Evolutionary conservation across 1,140 invertebrate genomes (phyloP), one percentile per base, ranked within the genome.

Genomic region (Goniozus legneri): DNA sequence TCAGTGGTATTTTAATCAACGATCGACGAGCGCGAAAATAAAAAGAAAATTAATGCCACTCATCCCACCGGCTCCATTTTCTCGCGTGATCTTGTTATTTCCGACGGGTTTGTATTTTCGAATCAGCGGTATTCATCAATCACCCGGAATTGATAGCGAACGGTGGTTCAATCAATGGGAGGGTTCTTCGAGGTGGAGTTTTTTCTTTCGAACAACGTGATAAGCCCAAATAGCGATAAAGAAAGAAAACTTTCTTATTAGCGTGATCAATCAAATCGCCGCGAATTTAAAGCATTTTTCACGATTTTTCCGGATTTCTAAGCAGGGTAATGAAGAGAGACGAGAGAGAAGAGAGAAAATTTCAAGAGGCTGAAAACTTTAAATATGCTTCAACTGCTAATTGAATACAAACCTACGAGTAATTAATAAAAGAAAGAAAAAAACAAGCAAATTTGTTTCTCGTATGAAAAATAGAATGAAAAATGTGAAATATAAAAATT

Each of bases 241-340:
- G 50, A 46, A 54, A 50, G 44, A 52, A 59, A 66, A 63, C 57
- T 66, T 67, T 65, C 61, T 63, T 66, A 67, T 66, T 66, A 66
- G 60, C 54, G 54, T 62, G 48, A 67, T 67, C 61, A 66, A 67
- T 66, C 65, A 67, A 66, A 60, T 58, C 45, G 49, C 54, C 33
- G 35, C 37, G 50, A 61, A 62, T 59, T 60, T 57, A 44, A 66
- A 61, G 50, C 54, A 58, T 54, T 64, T 66, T 65, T 59, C 50
- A 52, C 60, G 56, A 58, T 63, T 63, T n/a, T 62, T 59, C 54
- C 60, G 43, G 58, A 44, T 63, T 63, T 52, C 47, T 50, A 53
- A 50, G 44, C 61, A 57, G 48, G 13, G 36, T 12, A 22, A 33
- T 40, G 51, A 52, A 57, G 21, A 33, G n/a, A 45, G 33, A 50